Evolutionary conservation across 2,888 invertebrate species (phyloP), one percentile per base, ranked within the genome.

Genomic region (Acleris laterana): DNA sequence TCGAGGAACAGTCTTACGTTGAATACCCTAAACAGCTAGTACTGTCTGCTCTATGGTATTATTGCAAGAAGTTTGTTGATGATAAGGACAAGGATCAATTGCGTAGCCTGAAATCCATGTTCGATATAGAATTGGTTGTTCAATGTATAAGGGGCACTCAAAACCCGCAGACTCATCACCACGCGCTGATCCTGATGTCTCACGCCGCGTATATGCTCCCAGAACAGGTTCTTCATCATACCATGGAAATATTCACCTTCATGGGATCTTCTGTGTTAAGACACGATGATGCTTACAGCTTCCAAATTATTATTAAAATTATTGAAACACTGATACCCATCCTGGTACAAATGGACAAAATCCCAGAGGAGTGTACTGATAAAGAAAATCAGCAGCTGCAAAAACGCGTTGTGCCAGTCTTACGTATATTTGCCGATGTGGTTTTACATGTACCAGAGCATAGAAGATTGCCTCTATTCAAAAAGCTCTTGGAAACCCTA

Each of bases 221-320:
- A 0, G 95, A 96, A 68, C 95, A 96, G 88, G 97, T 99, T 0
- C 89, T 99, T 17, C 96, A 98, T 80, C 98, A 99, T 77, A 96
- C 99, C 4, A 98, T 99, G 95, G 96, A 98, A 22, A 97, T 99
- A 74, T 99, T 99, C 83, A 99, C 99, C 0, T 99, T 99, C 80
- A 98, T 99, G 96, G 99, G 99, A 0, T 97, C 97, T 0, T 97
- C 97, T 0, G 96, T 99, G 11, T 93, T 99, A 1, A 94, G 98
- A 11, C 98, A 98, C 75, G 99, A 99, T 81, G 98, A 99, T 78
- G 96, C 97, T 0, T 99, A 99, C 85, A 98, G 98, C 80, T 98
- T 98, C 83, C 98, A 98, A 85, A 96, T 99, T 25, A 98, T 99
- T 62, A 95, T 96, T 0, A 96, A 96, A 80, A 97, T 98, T 5